Evolutionary conservation across 2,888 invertebrate genomes (phyloP), one percentile per base, ranked within the genome.

Genomic region (Rhynchonema sp.): DNA sequence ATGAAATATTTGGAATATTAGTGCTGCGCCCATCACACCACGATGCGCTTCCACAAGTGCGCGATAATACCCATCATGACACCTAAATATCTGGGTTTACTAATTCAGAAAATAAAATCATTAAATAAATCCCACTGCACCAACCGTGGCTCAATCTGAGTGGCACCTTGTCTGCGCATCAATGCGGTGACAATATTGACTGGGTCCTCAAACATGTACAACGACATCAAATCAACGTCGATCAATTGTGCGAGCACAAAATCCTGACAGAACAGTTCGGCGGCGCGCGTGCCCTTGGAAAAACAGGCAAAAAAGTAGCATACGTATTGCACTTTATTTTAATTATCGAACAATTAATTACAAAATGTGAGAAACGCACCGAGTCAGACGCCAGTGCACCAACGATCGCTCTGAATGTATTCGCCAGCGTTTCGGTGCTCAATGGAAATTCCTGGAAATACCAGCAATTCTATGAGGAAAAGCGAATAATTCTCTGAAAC

Each of bases 161-260:
- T n/a, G n/a, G n/a, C n/a, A n/a, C n/a, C 82, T 58, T 80, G 79
- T 62, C 81, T 78, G 49, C 77, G 73, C 30, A 87, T 74, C 30
- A 87, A 74, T 1, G 80, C 78, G 17, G 77, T 76, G 3, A 96
- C 78, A 69, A 85, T 78, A 56, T 80, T 76, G 74, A 86, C 80
- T 0, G 94, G 89, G 62, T 89, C 79, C 56, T 81, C 78, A n/a
- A 88, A 83, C 25, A 79, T 77, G 85, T 88, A 91, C 62, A 87
- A 79, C 62, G 89, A 87, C 66, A 82, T 83, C 2, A 96, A 74
- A 72, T 92, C 87, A 73, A 85, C 82, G 23, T 85, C 88, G 72
- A 84, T 82, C 53, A 98, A 75, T 69, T 85, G 85, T 1, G 86
- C 82, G 17, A 81, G 64, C 60, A 96, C 80, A 59, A 94, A 81